Base-by-base conservation (phyloP, 2,888 invertebrate species). In the Balanococcus diminutus region DNA sequence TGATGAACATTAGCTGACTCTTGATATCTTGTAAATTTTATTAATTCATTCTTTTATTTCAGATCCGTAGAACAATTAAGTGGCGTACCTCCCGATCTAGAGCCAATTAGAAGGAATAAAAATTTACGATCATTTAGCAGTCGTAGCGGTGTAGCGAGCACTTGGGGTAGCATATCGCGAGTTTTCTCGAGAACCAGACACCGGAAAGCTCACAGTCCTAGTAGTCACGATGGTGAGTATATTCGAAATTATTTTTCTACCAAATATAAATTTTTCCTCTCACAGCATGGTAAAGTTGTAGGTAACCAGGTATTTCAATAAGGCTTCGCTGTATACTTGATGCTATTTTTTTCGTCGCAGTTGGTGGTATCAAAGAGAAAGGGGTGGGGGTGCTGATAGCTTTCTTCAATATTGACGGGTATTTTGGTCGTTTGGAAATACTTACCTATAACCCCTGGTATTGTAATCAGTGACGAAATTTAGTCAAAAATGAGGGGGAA, bases 131-230 rank as follows among this genome's bases (percentile, higher is more conserved):
- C 87, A 67, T 88, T 87, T 82, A 90, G 90, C 9, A 89, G 90
- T 0, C 95, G 96, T n/a, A 94, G 94, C 19, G 90, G 90, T 1
- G 89, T 90, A 0, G 96, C 96, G 19, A 94, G 94, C 25, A 95
- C 95, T 0, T 97, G 96, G 96, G 96, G 96, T 84, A 96, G 96
- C 89, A 97, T 97, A 90, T 96, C 96, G 0, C 92, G 96, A 88
- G 96, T 97, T 39, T 97, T 97, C 89, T 96, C 96, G 0, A 92
- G 96, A 86, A 95, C 95, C 87, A 92, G 96, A 82, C 96, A 96
- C 90, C 93, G 96, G 90, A 95, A 94, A 90, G 94, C 95, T 89
- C 91, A 92, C 36, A 93, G 93, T 61, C 92, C 92, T 61, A 93
- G 92, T 88, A 93, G 92, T 88, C 91, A 92, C 87, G 94, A 94